Evolutionary conservation across 2,797 vertebrate genomes (phyloP).

Genomic region (Enteromius viviparus): DNA sequence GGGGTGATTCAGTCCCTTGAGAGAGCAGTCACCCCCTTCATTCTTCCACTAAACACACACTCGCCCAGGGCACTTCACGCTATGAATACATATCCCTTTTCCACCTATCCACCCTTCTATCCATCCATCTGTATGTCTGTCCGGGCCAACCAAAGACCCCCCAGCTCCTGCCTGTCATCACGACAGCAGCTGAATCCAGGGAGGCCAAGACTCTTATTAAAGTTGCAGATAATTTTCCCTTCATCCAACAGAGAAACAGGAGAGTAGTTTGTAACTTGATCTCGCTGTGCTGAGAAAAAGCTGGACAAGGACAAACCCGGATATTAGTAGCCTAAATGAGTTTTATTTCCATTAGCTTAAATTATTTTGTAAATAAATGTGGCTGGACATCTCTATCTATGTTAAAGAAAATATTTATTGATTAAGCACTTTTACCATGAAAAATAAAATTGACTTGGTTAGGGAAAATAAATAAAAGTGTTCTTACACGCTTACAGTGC

Average conservation of each 20-base stretch:
- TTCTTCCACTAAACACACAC: constrained; percentile 73
- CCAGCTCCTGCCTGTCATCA: constrained; percentile 84
- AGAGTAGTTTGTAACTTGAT: constrained; percentile 70
- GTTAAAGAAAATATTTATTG: background rate
- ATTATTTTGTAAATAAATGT: background rate
- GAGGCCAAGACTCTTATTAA: constrained; percentile 97
- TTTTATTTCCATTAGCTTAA: background rate
- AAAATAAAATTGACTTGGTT: constrained; percentile 1
- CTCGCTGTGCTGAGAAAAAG: constrained; percentile 32
- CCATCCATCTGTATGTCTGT: constrained; percentile 68
- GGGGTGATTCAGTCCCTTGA: constrained; percentile 86
- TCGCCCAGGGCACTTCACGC: constrained; percentile 81
- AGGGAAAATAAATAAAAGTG: background rate
- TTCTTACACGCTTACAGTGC: background rate
- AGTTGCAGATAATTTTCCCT: constrained; percentile 96
- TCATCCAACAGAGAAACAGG: constrained; percentile 79
- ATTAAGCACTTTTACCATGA: background rate
- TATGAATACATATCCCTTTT: constrained; percentile 82
- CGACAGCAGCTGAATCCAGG: constrained; percentile 95
- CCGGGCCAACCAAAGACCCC: constrained; percentile 75
- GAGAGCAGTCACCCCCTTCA: constrained; percentile 68
- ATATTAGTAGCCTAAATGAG: constrained; percentile 50
- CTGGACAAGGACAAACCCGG: constrained; percentile 47
- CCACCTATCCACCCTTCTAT: constrained; percentile 71
- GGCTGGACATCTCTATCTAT: background rate